A percentile compares a stretch with the other conserved stretches of the same genome.
phyloP scores from a whole-genome alignment of 2,797 vertebrate species.

The Enteromius radiatus region DNA sequence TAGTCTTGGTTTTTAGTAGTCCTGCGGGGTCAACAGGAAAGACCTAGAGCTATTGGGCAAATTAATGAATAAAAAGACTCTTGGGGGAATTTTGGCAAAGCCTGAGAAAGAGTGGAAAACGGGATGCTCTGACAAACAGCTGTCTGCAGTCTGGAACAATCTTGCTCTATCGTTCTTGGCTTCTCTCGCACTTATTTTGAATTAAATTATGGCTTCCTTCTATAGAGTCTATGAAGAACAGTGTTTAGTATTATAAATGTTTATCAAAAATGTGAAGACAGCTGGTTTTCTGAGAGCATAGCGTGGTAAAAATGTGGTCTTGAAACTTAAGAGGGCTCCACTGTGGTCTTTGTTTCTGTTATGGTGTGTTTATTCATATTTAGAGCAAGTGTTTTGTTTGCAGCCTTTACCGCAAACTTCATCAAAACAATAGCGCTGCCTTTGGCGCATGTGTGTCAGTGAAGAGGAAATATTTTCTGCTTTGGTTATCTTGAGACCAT shows the following conservation, averaged over 20 bases:
- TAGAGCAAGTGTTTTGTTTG: not conserved
- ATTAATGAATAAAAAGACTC: slow-evolving; percentile 48
- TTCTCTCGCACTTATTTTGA: slow-evolving; percentile 9
- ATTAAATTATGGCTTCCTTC: slow-evolving; percentile 21
- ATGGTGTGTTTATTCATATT: slow-evolving; percentile 6
- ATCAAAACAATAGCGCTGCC: slow-evolving; percentile 14
- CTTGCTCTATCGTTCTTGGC: slow-evolving; percentile 37
- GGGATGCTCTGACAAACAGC: slow-evolving; percentile 59
- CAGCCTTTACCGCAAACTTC: not conserved
- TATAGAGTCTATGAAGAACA: not conserved
- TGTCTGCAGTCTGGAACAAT: slow-evolving; percentile 52
- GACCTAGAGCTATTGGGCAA: slow-evolving; percentile 21
- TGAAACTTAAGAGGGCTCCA: not conserved
- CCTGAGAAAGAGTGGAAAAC: slow-evolving; percentile 65
- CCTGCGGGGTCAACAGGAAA: slow-evolving; percentile 30
- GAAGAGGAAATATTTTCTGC: slow-evolving; percentile 28
- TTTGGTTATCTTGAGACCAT: not conserved
- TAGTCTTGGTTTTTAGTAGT: slow-evolving; percentile 13
- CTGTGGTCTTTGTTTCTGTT: not conserved
- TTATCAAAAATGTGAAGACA: not conserved
- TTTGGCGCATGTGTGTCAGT: not conserved
- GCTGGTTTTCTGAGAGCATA: not conserved
- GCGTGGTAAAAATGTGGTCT: not conserved
- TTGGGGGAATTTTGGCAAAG: slow-evolving; percentile 58
- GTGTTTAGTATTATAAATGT: slow-evolving; percentile 2